Evolutionary conservation across 2,113 vertebrate genomes (phyloP).

Genomic region (Oxyruncus cristatus): DNA sequence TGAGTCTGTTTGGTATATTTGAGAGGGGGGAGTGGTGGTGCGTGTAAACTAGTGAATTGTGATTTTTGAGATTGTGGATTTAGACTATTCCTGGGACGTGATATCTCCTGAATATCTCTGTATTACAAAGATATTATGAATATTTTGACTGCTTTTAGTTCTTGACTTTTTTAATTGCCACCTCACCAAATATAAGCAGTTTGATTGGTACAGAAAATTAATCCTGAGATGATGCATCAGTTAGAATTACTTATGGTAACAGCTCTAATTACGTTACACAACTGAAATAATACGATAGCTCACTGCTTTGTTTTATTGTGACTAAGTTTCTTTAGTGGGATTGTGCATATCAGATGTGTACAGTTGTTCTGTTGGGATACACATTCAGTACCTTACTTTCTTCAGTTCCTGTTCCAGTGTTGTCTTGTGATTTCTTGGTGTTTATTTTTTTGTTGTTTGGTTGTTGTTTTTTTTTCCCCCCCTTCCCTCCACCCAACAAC

Average conservation of each 20-base stretch:
- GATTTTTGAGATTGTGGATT: not conserved
- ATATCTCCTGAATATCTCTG: not conserved
- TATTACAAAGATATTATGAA: not conserved
- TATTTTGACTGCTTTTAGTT: not conserved
- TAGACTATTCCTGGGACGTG: not conserved
- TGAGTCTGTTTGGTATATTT: constrained; percentile 56
- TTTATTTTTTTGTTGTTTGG: not conserved
- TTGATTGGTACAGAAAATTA: not conserved
- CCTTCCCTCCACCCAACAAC: not conserved
- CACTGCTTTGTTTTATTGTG: not conserved
- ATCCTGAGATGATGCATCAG: not conserved
- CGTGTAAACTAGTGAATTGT: not conserved
- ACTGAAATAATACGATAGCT: not conserved
- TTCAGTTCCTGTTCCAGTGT: not conserved
- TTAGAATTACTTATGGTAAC: not conserved
- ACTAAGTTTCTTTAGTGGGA: not conserved
- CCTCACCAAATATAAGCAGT: not conserved
- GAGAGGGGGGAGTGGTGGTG: not conserved
- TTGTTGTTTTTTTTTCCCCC: not conserved
- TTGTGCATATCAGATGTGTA: rapidly evolving
- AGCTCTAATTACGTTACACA: not conserved
- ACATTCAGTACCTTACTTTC: not conserved
- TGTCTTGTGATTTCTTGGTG: not conserved
- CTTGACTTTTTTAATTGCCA: not conserved
- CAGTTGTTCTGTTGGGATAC: not conserved